Percentiles rank a stretch among this genome's conserved stretches.
Conservation (phyloP, 2,113 vertebrate species). For the Lasiurus borealis region DNA sequence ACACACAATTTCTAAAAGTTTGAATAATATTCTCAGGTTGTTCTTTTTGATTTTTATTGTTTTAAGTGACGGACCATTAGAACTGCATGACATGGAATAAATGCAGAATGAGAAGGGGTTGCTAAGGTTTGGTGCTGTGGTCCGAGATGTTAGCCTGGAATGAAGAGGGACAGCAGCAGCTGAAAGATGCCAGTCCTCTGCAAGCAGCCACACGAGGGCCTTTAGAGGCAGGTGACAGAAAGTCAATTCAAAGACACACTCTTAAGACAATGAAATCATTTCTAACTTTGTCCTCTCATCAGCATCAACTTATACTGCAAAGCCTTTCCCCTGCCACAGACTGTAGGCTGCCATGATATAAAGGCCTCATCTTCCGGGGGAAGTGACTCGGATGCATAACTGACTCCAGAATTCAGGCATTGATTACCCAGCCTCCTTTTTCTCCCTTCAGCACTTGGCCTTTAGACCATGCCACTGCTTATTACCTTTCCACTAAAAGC, state of each 20-base stretch:
- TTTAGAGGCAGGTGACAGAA: constrained; percentile 9
- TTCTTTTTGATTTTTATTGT: not conserved
- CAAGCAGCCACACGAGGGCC: not conserved
- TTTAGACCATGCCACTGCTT: not conserved
- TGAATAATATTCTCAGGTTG: not conserved
- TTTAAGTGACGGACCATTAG: not conserved
- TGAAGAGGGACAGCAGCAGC: not conserved
- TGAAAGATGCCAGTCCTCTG: not conserved
- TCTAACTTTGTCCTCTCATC: not conserved
- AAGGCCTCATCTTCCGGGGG: not conserved
- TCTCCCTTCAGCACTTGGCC: rapidly evolving
- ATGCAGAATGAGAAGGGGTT: not conserved
- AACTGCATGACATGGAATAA: not conserved
- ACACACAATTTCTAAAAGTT: not conserved
- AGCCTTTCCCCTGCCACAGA: not conserved
- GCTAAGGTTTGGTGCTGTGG: not conserved
- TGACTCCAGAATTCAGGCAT: rapidly evolving
- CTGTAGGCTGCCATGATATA: not conserved
- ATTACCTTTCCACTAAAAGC: not conserved
- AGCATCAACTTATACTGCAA: not conserved
- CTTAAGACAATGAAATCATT: not conserved
- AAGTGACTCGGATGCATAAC: not conserved
- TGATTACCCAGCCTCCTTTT: not conserved
- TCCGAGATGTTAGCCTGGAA: not conserved
- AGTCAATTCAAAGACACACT: constrained; percentile 46